Evolutionary conservation across 1,140 invertebrate species (phyloP), one percentile per base, ranked within the genome.

Genomic region (Heliconius nattereri): DNA sequence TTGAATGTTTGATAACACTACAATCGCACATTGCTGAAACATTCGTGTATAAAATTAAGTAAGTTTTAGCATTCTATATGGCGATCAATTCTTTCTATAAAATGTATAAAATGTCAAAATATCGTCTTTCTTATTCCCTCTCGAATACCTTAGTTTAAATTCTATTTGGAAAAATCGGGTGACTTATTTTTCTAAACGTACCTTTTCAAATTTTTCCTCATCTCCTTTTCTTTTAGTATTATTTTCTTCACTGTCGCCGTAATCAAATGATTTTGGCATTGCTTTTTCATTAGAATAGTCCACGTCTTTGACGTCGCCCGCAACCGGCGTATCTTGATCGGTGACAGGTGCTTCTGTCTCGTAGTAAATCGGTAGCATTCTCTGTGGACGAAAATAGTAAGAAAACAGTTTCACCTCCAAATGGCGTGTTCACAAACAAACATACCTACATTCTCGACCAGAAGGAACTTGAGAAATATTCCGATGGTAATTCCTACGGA

Each of bases 1-100:
- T 82, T 92, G 91, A 35, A 87, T 85, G 71, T 90, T 92, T 7
- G 92, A 94, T 66, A 92, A 83, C 13, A 92, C 87, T 16, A 93
- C 85, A 5, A 93, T 85, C 9, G 90, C 86, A 80, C 92, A 93
- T 37, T 89, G 87, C 92, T 92, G 88, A 19, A 78, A 82, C 86
- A 82, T 76, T 37, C 35, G 40, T 72, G 35, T 16, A n/a, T 40
- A 37, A 54, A 57, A 77, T 54, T 66, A 26, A 66, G 11, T 26
- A 23, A 66, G 7, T 5, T 23, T 20, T 52, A 7, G 16, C 16
- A 52, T 52, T 52, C 13, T 52, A 20, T 52, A 1, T 52, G 49
- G 19, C 49, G 19, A 52, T 2, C 20, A 52, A 49, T 49, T 13
- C 11, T 40, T 40, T 40, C 13, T 40, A 40, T n/a, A 40, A 13